Conservation (phyloP, 2,113 vertebrate species). For the Ciconia boyciana region DNA sequence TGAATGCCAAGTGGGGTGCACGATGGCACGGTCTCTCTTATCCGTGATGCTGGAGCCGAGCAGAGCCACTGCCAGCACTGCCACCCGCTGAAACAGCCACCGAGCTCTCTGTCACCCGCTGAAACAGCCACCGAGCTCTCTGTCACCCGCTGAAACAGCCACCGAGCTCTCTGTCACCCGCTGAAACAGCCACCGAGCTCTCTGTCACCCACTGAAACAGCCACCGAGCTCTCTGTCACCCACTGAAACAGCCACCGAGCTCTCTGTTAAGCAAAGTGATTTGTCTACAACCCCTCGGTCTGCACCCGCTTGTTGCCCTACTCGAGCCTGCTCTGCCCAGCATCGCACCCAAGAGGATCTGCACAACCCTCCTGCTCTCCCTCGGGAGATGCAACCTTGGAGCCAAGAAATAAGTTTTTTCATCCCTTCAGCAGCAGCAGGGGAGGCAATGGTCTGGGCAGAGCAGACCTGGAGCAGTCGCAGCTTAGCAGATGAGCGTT, state of each 20-base stretch:
- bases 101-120: background rate
- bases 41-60: fast-evolving
- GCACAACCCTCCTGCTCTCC: background rate
- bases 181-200: too few relatives aligned
- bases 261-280: background rate
- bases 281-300: background rate
- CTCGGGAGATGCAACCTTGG: background rate
- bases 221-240: background rate
- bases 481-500: background rate
- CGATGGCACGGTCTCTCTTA: background rate
- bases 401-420: background rate
- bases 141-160: background rate
- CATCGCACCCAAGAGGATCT: background rate
- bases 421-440: background rate
- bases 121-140: background rate
- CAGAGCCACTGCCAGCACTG: background rate
- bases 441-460: background rate
- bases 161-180: background rate
- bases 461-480: fast-evolving
- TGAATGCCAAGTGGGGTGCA: too few relatives aligned
- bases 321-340: background rate
- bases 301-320: fast-evolving
- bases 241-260: background rate
- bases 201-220: background rate
- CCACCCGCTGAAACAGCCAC: background rate